Base-by-base conservation (phyloP, 2,797 vertebrate species). In the Enteromius mattozi region DNA sequence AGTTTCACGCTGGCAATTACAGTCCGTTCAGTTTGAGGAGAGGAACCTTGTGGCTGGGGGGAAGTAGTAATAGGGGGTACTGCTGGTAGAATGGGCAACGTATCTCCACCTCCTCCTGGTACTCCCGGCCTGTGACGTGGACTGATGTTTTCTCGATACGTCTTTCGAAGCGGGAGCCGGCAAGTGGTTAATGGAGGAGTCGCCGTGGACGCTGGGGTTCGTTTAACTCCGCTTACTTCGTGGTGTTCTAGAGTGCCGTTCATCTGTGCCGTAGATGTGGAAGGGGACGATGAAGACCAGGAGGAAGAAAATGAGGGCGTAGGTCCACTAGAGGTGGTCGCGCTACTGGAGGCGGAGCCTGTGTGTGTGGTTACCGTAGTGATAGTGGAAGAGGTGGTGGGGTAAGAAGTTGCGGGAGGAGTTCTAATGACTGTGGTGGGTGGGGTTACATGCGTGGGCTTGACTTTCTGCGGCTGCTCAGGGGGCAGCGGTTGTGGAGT, bases 161-260 rank as follows among this genome's bases (percentile, higher is more conserved):
- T 98, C 90, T 98, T 99, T 2, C 97, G 95, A 0, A 98, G 94
- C 0, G 97, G 97, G 2, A 99, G 95, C 2, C 97, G 95, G 82
- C 97, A 96, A 24, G 95, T 97, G 0, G 96, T 95, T 80, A 69
- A 33, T 0, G 93, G 92, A 80, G 93, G 88, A 1, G 91, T 85
- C 72, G 91, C 85, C 45, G 92, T 91, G 76, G 95, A 90, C 0
- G 91, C 90, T 0, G 92, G 92, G 66, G 94, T 95, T 89, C 14
- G 89, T 33, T 84, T 95, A 83, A 89, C 89, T 33, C 92, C 93
- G 3, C 92, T 87, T 49, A 40, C 71, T 2, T 92, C 89, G 85
- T 90, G 70, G 92, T 96, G 96, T 83, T 96, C 97, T 30, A 97
- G 82, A 0, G 96, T 96, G 56, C 97, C 97, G 0, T 98, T 98